These are phyloP conservation scores for Echinarachnius parma DNA, from an alignment of 53 echinoderm and acorn worm species.

Conservation along the genomic window DNA sequence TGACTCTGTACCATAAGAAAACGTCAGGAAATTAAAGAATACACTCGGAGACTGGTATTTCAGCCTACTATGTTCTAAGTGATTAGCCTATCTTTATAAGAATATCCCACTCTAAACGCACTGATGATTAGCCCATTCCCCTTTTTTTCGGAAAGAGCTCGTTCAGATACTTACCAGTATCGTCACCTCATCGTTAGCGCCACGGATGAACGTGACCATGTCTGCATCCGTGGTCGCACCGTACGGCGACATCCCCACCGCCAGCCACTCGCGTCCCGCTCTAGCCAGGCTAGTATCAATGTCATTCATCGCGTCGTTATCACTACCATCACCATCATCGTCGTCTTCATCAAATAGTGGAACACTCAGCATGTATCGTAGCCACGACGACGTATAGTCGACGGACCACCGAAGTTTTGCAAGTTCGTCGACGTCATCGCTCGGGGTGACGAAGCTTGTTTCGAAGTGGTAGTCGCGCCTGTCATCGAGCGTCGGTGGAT, in stretches of 20 bases:
- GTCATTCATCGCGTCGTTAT: background rate
- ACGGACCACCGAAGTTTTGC: conserved; percentile 28
- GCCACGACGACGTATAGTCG: conserved; percentile 26
- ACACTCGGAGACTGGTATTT: too few species aligned
- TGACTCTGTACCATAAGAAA: too few species aligned
- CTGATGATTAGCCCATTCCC: too few species aligned
- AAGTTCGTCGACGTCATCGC: conserved; percentile 34
- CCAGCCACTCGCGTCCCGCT: conserved; percentile 27
- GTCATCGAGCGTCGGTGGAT: background rate
- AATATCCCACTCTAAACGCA: too few species aligned
- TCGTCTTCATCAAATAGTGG: background rate
- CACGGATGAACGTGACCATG: conserved; percentile 29
- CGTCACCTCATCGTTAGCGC: conserved; percentile 19
- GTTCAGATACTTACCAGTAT: conserved; percentile 29
- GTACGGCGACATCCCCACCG: conserved; percentile 37
- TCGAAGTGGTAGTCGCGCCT: conserved; percentile 23
- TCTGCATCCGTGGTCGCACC: conserved; percentile 12
- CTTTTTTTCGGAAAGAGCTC: too few species aligned
- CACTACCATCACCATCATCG: background rate
- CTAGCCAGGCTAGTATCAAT: background rate
- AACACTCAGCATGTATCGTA: conserved; percentile 36
- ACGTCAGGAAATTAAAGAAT: too few species aligned
- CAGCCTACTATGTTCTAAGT: too few species aligned
- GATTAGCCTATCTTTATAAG: too few species aligned
- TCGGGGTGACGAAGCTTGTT: conserved; percentile 25